A percentile compares a stretch with the other conserved stretches of the same genome.
phyloP scores from a whole-genome alignment of 2,797 vertebrate genomes.

The Eulemur rubriventer region DNA sequence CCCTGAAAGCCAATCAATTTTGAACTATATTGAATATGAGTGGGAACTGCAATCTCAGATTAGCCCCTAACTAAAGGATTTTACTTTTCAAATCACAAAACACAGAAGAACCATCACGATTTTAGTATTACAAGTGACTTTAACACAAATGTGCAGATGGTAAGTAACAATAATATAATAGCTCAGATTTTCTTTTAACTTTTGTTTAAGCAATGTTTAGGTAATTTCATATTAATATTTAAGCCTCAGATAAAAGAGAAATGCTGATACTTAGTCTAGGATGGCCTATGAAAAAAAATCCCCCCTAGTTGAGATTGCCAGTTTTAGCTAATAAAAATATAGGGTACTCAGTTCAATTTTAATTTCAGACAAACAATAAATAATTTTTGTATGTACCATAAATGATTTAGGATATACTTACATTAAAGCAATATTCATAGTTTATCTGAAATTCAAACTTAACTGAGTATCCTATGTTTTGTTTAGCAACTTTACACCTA shows the following conservation, averaged over 20 bases:
- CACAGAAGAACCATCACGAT: conserved; percentile 44
- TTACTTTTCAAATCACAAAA: conserved; percentile 57
- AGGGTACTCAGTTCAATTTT: not conserved
- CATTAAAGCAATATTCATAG: not conserved
- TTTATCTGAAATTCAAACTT: not conserved
- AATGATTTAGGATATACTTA: not conserved
- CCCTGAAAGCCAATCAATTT: conserved; percentile 61
- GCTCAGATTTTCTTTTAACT: not conserved
- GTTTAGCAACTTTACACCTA: not conserved
- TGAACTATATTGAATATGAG: conserved; percentile 44
- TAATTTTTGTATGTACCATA: not conserved
- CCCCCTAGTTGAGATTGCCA: not conserved
- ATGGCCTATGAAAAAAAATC: not conserved
- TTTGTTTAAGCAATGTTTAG: not conserved
- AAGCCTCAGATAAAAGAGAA: not conserved
- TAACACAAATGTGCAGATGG: not conserved
- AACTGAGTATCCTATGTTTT: not conserved
- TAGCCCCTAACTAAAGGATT: conserved; percentile 72
- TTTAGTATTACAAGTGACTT: conserved; percentile 67
- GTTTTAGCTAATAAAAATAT: not conserved
- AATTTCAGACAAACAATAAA: not conserved
- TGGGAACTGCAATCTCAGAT: conserved; percentile 49
- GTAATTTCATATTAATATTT: not conserved
- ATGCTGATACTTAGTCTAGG: not conserved
- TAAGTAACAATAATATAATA: not conserved